phyloP scores from a whole-genome alignment of 2,113 vertebrate genomes.

The Micronycteris hirsuta region DNA sequence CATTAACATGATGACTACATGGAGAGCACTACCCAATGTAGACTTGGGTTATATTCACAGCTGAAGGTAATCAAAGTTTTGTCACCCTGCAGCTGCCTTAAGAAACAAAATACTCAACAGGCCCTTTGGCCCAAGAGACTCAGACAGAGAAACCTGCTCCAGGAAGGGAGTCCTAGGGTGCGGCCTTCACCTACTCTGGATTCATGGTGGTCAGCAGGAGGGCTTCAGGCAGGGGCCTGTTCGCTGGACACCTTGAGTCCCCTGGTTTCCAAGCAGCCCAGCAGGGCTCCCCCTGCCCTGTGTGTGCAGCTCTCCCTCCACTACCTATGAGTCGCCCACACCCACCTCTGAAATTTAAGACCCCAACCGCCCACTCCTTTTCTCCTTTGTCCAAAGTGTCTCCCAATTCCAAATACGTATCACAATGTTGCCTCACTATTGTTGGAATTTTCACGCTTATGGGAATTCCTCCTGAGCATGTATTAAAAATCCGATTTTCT shows the following conservation, averaged over 20 bases:
- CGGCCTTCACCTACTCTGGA: fast-evolving
- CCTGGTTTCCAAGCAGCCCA: neutral
- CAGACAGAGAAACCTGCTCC: neutral
- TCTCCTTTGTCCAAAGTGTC: neutral
- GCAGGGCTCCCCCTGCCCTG: neutral
- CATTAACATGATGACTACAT: neutral
- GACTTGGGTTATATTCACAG: neutral
- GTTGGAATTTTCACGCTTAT: too few species aligned
- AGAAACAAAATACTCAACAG: neutral
- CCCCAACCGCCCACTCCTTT: too few species aligned
- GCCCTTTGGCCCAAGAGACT: neutral
- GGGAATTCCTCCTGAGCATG: neutral
- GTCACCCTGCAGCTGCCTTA: too few species aligned
- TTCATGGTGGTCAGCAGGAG: fast-evolving
- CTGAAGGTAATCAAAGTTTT: neutral
- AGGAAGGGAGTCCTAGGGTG: neutral
- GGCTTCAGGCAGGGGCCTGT: neutral
- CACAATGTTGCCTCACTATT: neutral
- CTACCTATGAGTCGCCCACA: neutral
- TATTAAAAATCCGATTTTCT: neutral
- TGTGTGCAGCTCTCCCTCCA: neutral
- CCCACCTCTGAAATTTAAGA: neutral
- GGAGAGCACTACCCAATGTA: neutral
- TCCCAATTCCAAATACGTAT: neutral
- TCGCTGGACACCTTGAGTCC: too few species aligned